These are phyloP conservation scores for Aspidiotus destructor DNA, from an alignment of 2,888 invertebrate species.

Conservation along the genomic window DNA sequence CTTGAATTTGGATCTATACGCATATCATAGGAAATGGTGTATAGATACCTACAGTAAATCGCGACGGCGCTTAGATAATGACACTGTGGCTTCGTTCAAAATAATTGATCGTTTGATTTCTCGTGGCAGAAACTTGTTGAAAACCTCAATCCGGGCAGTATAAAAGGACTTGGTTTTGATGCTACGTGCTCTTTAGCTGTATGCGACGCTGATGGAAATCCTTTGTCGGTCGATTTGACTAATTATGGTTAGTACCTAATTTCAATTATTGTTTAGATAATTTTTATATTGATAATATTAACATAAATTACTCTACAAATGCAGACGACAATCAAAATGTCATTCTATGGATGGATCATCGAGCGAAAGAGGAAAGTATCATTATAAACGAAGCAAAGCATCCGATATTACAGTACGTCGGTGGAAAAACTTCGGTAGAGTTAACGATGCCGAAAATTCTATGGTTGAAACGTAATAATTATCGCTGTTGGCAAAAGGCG, in stretches of 20 bases:
- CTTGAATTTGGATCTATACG: too few relatives aligned
- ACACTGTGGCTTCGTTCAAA: too few relatives aligned
- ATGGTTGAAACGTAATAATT: slow-evolving; percentile 74
- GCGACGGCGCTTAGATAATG: too few relatives aligned
- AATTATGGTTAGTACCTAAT: slow-evolving; percentile 6
- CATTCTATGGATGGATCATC: slow-evolving; percentile 88
- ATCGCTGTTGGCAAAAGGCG: slow-evolving; percentile 57
- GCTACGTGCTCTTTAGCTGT: slow-evolving; percentile 89
- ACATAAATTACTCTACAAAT: too few relatives aligned
- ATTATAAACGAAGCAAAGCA: slow-evolving; percentile 68
- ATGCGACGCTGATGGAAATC: slow-evolving; percentile 57
- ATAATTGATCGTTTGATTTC: too few relatives aligned
- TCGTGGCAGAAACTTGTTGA: slow-evolving; percentile 10
- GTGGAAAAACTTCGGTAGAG: slow-evolving; percentile 88
- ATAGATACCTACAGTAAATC: too few relatives aligned
- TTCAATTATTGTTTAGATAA: too few relatives aligned
- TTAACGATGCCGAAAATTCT: slow-evolving; percentile 92
- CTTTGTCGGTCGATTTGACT: slow-evolving; percentile 57
- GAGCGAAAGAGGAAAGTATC: slow-evolving; percentile 69
- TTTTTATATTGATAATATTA: too few relatives aligned
- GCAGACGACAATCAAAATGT: slow-evolving; percentile 65
- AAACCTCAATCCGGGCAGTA: slow-evolving; percentile 37
- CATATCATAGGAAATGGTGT: too few relatives aligned
- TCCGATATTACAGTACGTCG: slow-evolving; percentile 70
- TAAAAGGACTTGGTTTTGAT: slow-evolving; percentile 86